These are phyloP conservation scores for Campopleginae sp. DNA, from an alignment of 2,888 invertebrate genomes.

Conservation along the genomic window DNA sequence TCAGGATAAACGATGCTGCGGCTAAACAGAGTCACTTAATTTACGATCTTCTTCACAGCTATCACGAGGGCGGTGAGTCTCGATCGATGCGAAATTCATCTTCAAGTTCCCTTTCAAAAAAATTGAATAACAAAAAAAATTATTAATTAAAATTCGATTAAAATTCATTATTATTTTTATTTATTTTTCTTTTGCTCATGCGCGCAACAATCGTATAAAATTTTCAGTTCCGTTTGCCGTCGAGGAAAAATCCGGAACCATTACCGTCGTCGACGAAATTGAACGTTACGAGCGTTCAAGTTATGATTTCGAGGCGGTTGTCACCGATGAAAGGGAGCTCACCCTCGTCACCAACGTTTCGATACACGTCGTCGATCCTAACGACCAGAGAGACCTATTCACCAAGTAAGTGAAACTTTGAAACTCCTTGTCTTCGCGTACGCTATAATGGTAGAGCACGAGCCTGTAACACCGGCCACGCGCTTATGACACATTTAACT, in stretches of 20 bases:
- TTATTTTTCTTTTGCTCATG: too few relatives aligned
- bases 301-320: slow-evolving; percentile 94
- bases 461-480: slow-evolving; percentile 41
- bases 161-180: too few relatives aligned
- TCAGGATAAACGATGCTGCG: slow-evolving; percentile 90
- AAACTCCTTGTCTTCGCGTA: slow-evolving; percentile 1
- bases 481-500: slow-evolving; percentile 68
- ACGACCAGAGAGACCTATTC: slow-evolving; percentile 89
- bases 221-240: slow-evolving; percentile 94
- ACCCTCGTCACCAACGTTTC: slow-evolving; percentile 93
- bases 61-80: slow-evolving; percentile 90
- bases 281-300: slow-evolving; percentile 88
- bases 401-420: slow-evolving; percentile 86
- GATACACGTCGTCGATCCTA: slow-evolving; percentile 92
- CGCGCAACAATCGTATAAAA: slow-evolving; percentile 8
- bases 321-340: slow-evolving; percentile 87
- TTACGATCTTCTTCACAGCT: slow-evolving; percentile 93
- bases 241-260: slow-evolving; percentile 94
- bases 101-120: too few relatives aligned
- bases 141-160: too few relatives aligned
- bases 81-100: neutral
- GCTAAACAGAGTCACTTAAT: slow-evolving; percentile 88
- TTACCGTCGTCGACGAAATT: slow-evolving; percentile 92
- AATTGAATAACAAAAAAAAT: too few relatives aligned
- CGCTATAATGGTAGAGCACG: slow-evolving; percentile 24